Evolutionary conservation across 2,888 invertebrate species (phyloP).

Genomic region (Scaptomyza cyrtandrae): DNA sequence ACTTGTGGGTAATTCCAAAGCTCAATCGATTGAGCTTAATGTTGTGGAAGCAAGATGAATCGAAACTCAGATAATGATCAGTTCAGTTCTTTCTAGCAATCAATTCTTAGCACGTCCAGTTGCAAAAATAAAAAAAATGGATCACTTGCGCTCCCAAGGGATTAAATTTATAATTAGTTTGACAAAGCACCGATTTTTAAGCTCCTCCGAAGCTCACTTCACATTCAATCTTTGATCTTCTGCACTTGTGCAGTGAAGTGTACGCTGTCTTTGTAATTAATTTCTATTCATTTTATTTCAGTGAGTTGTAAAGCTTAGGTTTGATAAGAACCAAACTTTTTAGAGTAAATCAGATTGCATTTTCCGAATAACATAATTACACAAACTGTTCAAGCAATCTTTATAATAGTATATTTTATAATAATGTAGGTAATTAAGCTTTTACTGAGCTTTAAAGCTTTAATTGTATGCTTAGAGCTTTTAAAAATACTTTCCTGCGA

Average conservation of each 20-base stretch:
- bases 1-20: not conserved
- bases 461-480: not conserved
- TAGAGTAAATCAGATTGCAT: too few relatives aligned
- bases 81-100: not conserved
- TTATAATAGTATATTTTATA: not conserved
- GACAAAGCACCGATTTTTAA: slow-evolving; percentile 20
- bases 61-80: not conserved
- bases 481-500: not conserved
- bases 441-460: not conserved
- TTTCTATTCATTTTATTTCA: slow-evolving; percentile 13
- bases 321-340: not conserved
- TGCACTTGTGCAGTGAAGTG: slow-evolving; percentile 19
- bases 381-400: not conserved
- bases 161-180: slow-evolving; percentile 38
- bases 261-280: slow-evolving; percentile 12
- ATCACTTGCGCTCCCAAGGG: slow-evolving; percentile 15
- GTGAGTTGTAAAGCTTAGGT: not conserved
- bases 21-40: slow-evolving; percentile 25
- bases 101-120: slow-evolving; percentile 20
- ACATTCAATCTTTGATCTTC: slow-evolving; percentile 9
- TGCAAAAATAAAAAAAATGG: slow-evolving; percentile 22
- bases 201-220: slow-evolving; percentile 4
- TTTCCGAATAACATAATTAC: too few relatives aligned
- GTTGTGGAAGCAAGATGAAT: slow-evolving; percentile 5
- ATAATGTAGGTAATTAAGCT: not conserved